Conservation (phyloP, 1,140 invertebrate species). For the Drosophila leontia region DNA sequence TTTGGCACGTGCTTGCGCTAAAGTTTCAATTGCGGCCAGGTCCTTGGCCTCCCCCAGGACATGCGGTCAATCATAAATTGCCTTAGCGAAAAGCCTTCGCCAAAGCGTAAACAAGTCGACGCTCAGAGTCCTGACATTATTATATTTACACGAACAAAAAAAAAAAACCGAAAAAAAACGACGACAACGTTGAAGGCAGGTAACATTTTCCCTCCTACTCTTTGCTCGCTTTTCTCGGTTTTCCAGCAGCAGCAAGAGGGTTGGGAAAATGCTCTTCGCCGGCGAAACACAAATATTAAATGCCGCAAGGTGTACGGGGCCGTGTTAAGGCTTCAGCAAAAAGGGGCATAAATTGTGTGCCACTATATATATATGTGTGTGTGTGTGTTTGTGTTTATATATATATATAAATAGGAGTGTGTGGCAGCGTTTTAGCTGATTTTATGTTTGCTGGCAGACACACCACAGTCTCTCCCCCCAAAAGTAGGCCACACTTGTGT, state of each 20-base stretch:
- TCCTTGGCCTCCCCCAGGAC: slow-evolving; percentile 42
- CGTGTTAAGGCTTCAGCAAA: slow-evolving; percentile 69
- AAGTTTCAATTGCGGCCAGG: slow-evolving; percentile 51
- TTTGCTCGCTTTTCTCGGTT: background rate
- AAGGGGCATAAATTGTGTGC: slow-evolving; percentile 61
- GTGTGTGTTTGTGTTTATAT: slow-evolving; percentile 14
- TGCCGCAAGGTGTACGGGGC: slow-evolving; percentile 75
- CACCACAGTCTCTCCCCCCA: slow-evolving; percentile 10
- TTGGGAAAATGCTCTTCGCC: slow-evolving; percentile 27
- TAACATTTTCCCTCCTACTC: slow-evolving; percentile 11
- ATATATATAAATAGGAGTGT: slow-evolving; percentile 20
- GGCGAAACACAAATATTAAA: slow-evolving; percentile 79
- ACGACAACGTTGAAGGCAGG: background rate
- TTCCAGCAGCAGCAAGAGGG: slow-evolving; percentile 12
- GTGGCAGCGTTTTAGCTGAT: slow-evolving; percentile 76
- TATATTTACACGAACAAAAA: slow-evolving; percentile 69
- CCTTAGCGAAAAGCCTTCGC: slow-evolving; percentile 61
- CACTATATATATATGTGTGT: slow-evolving; percentile 20
- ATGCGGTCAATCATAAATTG: slow-evolving; percentile 80
- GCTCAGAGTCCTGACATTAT: slow-evolving; percentile 72
- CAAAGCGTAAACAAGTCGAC: slow-evolving; percentile 78
- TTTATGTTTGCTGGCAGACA: slow-evolving; percentile 68
- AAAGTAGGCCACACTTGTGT: slow-evolving; percentile 76
- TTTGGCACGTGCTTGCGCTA: slow-evolving; percentile 54
- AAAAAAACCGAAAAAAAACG: slow-evolving; percentile 12